Evolutionary conservation across 92 coral and sea anemone species (phyloP), one percentile per base, ranked within the genome.

Genomic region (Blastomussa wellsi): DNA sequence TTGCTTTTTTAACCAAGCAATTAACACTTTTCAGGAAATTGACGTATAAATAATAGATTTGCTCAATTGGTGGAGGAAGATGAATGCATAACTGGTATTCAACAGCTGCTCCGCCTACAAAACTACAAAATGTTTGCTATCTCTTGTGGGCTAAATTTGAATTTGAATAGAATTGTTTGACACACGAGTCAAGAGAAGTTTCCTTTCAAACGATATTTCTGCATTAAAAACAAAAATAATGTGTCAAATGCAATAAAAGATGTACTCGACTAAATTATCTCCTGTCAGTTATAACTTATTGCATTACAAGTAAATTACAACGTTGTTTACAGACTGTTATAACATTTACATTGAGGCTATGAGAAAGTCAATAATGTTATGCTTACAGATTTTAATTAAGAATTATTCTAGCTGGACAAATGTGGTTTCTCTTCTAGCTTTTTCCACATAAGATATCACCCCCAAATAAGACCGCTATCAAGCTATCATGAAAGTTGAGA

Each of bases 221-320:
- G 33, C 32, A 26, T 29, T n/a, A 57, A 57, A 5, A 15, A 32
- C 22, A 67, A 32, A 67, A 67, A 5, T 67, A 13, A 19, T 16
- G n/a, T 16, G 24, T 35, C 39, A 32, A 35, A 69, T 32, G 41
- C 42, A 20, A 36, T 22, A 5, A 36, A 69, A 69, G 24, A 33
- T 15, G 24, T 69, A 7, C 39, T 35, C 13, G 19, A 32, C 32
- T 19, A 70, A 70, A n/a, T 36, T 17, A 36, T 70, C 74, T 35
- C 48, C 47, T 70, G 75, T 37, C 75, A 70, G 75, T 70, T 36
- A 35, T 37, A 70, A 70, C 44, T 69, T 70, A 36, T 19, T 37
- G 48, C 75, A 37, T 33, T 20, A 70, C 75, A 17, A 70, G 75
- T 35, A 36, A 33, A 70, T 22, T 36, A 33, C 22, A 38, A 37